A percentile compares a stretch with the other conserved stretches of the same genome.
Evolutionary conservation across 2,113 vertebrate genomes (phyloP).

Genomic region (Carettochelys insculpta): DNA sequence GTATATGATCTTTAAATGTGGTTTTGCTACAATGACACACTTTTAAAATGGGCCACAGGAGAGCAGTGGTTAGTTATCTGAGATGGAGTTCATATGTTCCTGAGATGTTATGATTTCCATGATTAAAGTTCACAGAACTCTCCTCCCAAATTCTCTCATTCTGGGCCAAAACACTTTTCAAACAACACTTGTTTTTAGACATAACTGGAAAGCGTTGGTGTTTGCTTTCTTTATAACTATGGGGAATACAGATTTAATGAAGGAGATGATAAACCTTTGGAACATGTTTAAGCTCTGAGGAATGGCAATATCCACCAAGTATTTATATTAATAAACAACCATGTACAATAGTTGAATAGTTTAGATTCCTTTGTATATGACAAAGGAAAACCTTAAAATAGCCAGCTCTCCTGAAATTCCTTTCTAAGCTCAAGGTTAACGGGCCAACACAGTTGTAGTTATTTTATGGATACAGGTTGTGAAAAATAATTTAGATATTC

Average conservation of each 20-base stretch:
- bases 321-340: neutral
- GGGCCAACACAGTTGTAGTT: neutral
- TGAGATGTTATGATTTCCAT: neutral
- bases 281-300: constrained; percentile 27
- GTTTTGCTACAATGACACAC: neutral
- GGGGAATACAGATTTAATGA: neutral
- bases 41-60: neutral
- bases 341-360: constrained; percentile 40
- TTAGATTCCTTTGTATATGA: constrained; percentile 36
- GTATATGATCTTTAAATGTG: neutral
- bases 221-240: constrained; percentile 8
- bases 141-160: neutral
- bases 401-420: neutral
- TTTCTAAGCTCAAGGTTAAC: constrained; percentile 20
- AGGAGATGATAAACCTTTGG: constrained; percentile 2
- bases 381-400: neutral
- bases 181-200: constrained; percentile 9
- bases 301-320: constrained; percentile 19
- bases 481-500: constrained; percentile 35
- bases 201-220: neutral
- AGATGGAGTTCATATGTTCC: neutral
- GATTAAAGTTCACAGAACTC: neutral
- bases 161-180: neutral
- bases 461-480: neutral
- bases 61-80: neutral